Percentiles rank a stretch among this genome's conserved stretches.
phyloP scores from a whole-genome alignment of 2,113 vertebrate species.

The Apodemus speciosus region DNA sequence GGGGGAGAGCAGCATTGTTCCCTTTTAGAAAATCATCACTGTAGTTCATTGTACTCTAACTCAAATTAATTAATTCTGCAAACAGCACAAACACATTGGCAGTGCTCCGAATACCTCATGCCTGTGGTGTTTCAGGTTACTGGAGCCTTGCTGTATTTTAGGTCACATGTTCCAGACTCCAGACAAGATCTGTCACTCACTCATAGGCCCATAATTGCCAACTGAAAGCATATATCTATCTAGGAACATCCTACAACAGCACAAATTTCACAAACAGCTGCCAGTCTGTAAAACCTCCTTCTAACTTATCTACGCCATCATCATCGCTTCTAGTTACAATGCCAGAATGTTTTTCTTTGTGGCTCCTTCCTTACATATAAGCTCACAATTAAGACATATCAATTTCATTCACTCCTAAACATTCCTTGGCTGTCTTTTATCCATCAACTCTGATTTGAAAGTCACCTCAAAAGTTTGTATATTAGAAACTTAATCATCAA shows the following conservation, averaged over 20 bases:
- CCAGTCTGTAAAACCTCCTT: not conserved
- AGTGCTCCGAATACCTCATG: not conserved
- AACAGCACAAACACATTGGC: not conserved
- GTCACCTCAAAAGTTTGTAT: not conserved
- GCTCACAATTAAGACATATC: not conserved
- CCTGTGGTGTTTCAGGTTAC: not conserved
- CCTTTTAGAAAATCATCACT: slow-evolving; percentile 7
- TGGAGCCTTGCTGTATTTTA: not conserved
- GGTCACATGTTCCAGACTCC: not conserved
- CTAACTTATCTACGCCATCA: not conserved
- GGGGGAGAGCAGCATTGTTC: not conserved
- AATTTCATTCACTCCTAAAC: not conserved
- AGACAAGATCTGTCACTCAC: not conserved
- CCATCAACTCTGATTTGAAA: not conserved
- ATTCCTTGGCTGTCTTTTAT: not conserved
- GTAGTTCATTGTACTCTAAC: slow-evolving; percentile 32
- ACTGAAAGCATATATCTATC: not conserved
- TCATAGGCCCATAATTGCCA: not conserved
- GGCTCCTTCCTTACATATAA: not conserved
- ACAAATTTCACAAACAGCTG: not conserved
- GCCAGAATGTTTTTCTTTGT: not conserved
- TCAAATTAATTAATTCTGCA: slow-evolving; percentile 53
- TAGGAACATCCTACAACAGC: not conserved
- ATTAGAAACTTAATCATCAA: not conserved
- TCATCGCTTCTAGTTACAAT: not conserved